Conservation (phyloP, 2,888 invertebrate genomes). For the Tetranychus truncatus region DNA sequence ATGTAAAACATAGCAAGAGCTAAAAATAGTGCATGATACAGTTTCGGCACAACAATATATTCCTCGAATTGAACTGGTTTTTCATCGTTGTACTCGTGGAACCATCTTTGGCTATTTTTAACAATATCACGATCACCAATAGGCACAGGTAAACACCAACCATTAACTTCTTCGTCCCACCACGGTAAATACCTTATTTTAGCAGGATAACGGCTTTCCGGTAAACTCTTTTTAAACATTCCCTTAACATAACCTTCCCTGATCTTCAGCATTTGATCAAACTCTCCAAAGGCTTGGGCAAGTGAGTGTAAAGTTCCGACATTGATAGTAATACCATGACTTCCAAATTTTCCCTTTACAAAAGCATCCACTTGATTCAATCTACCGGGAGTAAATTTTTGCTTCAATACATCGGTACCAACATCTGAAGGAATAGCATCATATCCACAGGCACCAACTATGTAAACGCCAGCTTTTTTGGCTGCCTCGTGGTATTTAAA, state of each 20-base stretch:
- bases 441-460: conserved; percentile 65
- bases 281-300: background rate
- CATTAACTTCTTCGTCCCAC: conserved; percentile 30
- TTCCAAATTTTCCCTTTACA: conserved; percentile 34
- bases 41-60: conserved; percentile 27
- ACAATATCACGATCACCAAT: conserved; percentile 66
- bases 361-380: conserved; percentile 54
- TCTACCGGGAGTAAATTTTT: conserved; percentile 26
- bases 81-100: conserved; percentile 46
- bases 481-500: conserved; percentile 49
- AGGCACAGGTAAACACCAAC: conserved; percentile 56
- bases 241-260: conserved; percentile 33
- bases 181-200: background rate
- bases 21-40: conserved; percentile 38
- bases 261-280: conserved; percentile 44
- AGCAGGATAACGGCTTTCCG: background rate
- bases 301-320: background rate
- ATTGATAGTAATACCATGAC: conserved; percentile 25
- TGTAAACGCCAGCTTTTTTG: conserved; percentile 39
- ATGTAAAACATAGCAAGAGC: conserved; percentile 26
- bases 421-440: conserved; percentile 39
- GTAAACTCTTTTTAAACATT: conserved; percentile 18
- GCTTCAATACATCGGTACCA: conserved; percentile 32
- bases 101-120: conserved; percentile 54
- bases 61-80: conserved; percentile 49